Base-by-base conservation (phyloP, 92 coral and sea anemone genomes). In the Umimayanthus chanpuru region DNA sequence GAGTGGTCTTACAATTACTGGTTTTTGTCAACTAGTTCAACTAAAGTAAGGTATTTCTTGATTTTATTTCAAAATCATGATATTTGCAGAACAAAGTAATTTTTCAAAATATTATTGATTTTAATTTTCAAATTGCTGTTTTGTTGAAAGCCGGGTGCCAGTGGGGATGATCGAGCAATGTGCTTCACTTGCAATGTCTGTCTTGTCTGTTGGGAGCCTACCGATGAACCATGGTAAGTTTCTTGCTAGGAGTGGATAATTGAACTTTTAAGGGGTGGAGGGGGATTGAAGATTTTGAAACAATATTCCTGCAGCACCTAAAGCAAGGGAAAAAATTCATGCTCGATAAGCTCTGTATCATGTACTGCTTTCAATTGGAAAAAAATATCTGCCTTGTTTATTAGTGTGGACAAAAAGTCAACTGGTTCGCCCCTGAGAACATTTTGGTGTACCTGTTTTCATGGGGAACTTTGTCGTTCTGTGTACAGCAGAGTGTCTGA, bases 151-250 rank as follows among this genome's bases (percentile, higher is more conserved):
- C 95, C 96, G 41, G 93, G 93, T 76, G 90, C 90, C 56, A 92
- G 93, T 76, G 98, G 98, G 73, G 98, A 95, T 72, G 99, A 97
- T 91, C 90, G 99, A 76, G 99, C 99, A 20, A 95, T 97, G 90
- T 97, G 99, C 76, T 97, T 97, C 77, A 97, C 98, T 18, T 97
- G 99, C 68, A 94, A 91, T 89, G 99, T 97, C 44, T 94, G 99
- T 76, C 94, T 97, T 87, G 99, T 97, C 6, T 95, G 99, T 76
- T 97, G 99, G 99, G 99, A 97, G 77, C 99, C 99, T 14, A 97
- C 99, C 5, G 99, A 97, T 90, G 99, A 97, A 88, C 99, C 99
- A 36, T 97, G 99, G 99, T 97, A 75, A 87, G 98, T 12, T 70
- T 15, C 36, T 20, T 0, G 39, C 21, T n/a, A 71, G 4, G 36